A percentile compares a stretch with the other conserved stretches of the same genome.
Conservation (phyloP, 2,113 vertebrate genomes). For the Misgurnus mizolepis region DNA sequence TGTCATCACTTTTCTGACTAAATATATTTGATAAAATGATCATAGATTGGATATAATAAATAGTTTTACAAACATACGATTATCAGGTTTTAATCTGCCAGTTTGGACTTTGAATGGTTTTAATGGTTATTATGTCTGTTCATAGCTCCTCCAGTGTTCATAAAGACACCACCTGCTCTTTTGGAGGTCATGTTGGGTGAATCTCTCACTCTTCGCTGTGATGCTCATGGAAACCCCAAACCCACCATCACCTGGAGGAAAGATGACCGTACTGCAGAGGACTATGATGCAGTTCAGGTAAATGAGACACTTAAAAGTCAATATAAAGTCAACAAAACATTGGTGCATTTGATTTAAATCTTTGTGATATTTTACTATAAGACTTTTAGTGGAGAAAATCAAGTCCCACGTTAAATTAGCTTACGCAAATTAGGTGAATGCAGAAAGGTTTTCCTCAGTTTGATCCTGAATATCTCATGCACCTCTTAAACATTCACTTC, state of each 20-base stretch:
- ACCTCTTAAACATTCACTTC: constrained; percentile 3
- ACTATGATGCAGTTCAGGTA: constrained; percentile 82
- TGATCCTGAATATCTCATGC: neutral
- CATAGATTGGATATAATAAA: neutral
- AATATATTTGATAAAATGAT: no score
- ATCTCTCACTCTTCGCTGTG: constrained; percentile 82
- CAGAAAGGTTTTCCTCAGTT: neutral
- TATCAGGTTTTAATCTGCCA: no score
- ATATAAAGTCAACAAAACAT: neutral
- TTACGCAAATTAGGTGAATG: no score
- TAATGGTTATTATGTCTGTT: constrained; percentile 24
- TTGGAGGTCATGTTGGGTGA: constrained; percentile 85
- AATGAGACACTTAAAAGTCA: neutral
- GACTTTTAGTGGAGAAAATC: no score
- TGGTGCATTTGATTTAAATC: no score
- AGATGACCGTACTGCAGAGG: constrained; percentile 74
- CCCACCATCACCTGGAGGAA: constrained; percentile 88
- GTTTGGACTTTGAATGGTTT: neutral
- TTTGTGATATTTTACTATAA: no score
- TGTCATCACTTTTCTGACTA: no score
- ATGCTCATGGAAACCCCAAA: constrained; percentile 85
- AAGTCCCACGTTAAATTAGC: no score
- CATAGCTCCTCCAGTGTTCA: constrained; percentile 87
- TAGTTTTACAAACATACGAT: neutral
- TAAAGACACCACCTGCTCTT: constrained; percentile 82